phyloP scores from a whole-genome alignment of 2,888 invertebrate species.

The Enchytraeus crypticus region DNA sequence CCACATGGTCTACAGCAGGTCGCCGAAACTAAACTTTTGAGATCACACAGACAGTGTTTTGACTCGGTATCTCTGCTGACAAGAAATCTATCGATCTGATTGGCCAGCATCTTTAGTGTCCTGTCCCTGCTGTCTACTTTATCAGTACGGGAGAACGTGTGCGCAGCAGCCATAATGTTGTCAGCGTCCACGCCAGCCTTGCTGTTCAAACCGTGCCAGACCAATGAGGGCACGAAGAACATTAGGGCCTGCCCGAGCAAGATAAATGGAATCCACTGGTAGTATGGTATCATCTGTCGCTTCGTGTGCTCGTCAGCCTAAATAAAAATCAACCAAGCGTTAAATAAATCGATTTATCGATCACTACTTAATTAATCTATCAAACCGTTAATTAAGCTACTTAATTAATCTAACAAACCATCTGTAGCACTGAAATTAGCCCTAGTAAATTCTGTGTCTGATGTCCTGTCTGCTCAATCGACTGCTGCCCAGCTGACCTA shows the following conservation, averaged over 20 bases:
- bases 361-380: too few species aligned
- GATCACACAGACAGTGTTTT: slow-evolving; percentile 2
- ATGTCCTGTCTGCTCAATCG: too few species aligned
- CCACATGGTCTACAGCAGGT: slow-evolving; percentile 5
- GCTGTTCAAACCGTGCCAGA: slow-evolving; percentile 47
- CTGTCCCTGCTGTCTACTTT: slow-evolving; percentile 10
- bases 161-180: slow-evolving; percentile 19
- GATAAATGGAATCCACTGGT: slow-evolving; percentile 40
- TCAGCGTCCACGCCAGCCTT: slow-evolving; percentile 30
- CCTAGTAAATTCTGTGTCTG: too few species aligned
- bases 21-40: background rate
- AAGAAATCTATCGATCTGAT: slow-evolving; percentile 25
- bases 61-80: background rate
- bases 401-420: too few species aligned
- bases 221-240: slow-evolving; percentile 46
- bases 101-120: slow-evolving; percentile 16
- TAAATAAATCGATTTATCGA: too few species aligned
- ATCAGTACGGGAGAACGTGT: slow-evolving; percentile 13
- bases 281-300: slow-evolving; percentile 30
- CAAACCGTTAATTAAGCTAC: too few species aligned
- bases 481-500: too few species aligned
- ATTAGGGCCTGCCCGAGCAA: slow-evolving; percentile 44
- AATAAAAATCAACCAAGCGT: too few species aligned
- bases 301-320: slow-evolving; percentile 16
- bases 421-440: too few species aligned